Base-by-base conservation (phyloP, 2,113 vertebrate species). In the Baryphthengus martii region DNA sequence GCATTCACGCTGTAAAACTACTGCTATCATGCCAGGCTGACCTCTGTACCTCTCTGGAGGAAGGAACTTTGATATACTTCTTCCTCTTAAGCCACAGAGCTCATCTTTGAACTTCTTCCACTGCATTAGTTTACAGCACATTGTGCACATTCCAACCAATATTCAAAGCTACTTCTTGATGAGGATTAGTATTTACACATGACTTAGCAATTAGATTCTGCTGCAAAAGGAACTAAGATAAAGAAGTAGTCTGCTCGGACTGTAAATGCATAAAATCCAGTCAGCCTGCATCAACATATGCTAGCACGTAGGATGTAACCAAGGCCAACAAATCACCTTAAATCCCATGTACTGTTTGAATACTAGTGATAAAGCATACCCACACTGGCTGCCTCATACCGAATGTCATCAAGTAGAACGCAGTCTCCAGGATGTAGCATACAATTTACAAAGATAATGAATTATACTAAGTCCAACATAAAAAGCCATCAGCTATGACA, bases 101-200 rank as follows among this genome's bases (percentile, higher is more conserved):
- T 85, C 82, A 88, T 96, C 90, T 97, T 67, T 89, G 91, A 95
- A 71, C 66, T 76, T 94, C 88, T 84, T 85, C 82, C 29, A 75
- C 52, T 95, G 93, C 83, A 66, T 84, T 71, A 91, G 76, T 89
- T 98, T 90, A 87, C 89, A 76, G 80, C 55, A 88, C n/a, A 20
- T 55, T 67, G 67, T 71, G 42, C 50, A 73, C 89, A 90, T 55
- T 85, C 35, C 88, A 90, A 89, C 8, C 11, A 72, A 62, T 70
- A 93, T 75, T 94, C 82, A 66, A 45, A 40, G 82, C 35, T 47
- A 49, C 62, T 96, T 92, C 78, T 94, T 82, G 71, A 87, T 63
- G 83, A 87, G 73, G 92, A 95, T 96, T 92, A 96, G 55, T 76
- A 66, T 95, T 97, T 96, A 89, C 80, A 94, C 83, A 85, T 92